A percentile compares a stretch with the other conserved stretches of the same genome.
Conservation (phyloP, 1,140 invertebrate genomes). For the Atta texana region DNA sequence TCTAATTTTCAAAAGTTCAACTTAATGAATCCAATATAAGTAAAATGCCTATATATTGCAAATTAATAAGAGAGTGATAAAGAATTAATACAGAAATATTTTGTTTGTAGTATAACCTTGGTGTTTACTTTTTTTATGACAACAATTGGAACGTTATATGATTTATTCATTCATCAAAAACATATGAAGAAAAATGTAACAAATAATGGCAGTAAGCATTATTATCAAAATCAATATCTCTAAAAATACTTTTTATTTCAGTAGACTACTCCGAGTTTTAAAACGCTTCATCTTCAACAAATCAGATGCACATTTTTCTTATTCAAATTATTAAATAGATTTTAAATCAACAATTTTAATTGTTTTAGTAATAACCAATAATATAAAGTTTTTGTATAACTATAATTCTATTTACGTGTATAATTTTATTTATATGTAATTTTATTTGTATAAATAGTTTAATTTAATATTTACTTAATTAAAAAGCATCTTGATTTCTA, state of each 20-base stretch:
- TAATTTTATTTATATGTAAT: neutral
- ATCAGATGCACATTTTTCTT: too few species aligned
- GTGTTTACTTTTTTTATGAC: constrained; percentile 31
- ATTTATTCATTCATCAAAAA: constrained; percentile 74
- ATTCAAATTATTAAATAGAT: too few species aligned
- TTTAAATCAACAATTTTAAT: too few species aligned
- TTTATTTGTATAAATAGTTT: neutral
- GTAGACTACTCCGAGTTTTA: neutral
- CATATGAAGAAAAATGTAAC: constrained; percentile 69
- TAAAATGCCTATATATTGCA: too few species aligned
- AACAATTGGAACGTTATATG: constrained; percentile 76
- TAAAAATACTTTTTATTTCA: neutral
- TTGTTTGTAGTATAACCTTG: constrained; percentile 68
- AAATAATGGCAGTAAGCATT: constrained; percentile 60
- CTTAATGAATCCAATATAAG: too few species aligned
- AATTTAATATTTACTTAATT: neutral
- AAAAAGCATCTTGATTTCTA: neutral
- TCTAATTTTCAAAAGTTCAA: too few species aligned
- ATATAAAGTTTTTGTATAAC: too few species aligned
- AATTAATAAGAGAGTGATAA: too few species aligned
- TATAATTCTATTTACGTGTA: too few species aligned
- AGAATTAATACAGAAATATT: neutral
- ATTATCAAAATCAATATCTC: too few species aligned
- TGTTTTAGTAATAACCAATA: too few species aligned
- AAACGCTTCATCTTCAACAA: too few species aligned